Evolutionary conservation across 1,140 invertebrate species (phyloP), one percentile per base, ranked within the genome.

Genomic region (Drosophila nikananu): DNA sequence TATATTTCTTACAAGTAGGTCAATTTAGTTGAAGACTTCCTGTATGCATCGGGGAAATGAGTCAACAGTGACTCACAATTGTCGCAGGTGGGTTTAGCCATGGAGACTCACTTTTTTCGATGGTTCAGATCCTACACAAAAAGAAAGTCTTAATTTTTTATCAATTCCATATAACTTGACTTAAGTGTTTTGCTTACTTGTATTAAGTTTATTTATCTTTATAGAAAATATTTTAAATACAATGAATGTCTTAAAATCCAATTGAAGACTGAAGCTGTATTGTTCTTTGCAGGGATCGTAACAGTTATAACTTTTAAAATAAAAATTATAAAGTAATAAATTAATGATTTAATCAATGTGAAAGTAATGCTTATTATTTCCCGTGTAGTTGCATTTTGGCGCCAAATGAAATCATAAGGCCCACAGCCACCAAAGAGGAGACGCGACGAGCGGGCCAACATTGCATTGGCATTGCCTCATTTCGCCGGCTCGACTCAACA

Each of bases 381-480:
- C 15, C 30, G n/a, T 75, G 42, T 32, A 65, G 41, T 52, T 49
- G 58, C 35, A 67, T 86, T 87, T 86, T 87, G 84, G 83, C 83
- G 83, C 80, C 77, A 83, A 86, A 83, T 27, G 79, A 30, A 25
- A 67, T 39, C 74, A 61, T 51, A 58, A 49, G 57, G 25, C 44
- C 72, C 72, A 62, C 74, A 65, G 64, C 68, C 52, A 52, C 64
- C 72, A 58, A 52, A 66, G 60, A 49, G 48, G 70, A 49, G 60
- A 55, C 44, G 60, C 62, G 60, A 55, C 58, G 64, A 44, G 55
- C 48, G 48, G 55, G 54, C 64, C 46, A 64, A 76, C 81, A 63
- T 77, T 72, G 62, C 71, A 74, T 73, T 73, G 70, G 63, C 84
- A 86, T 86, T 89, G 84, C 83, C 83, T 87, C 83, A 87, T 80